Conservation (phyloP, 2,888 invertebrate genomes). For the Tetragonula carbonaria region DNA sequence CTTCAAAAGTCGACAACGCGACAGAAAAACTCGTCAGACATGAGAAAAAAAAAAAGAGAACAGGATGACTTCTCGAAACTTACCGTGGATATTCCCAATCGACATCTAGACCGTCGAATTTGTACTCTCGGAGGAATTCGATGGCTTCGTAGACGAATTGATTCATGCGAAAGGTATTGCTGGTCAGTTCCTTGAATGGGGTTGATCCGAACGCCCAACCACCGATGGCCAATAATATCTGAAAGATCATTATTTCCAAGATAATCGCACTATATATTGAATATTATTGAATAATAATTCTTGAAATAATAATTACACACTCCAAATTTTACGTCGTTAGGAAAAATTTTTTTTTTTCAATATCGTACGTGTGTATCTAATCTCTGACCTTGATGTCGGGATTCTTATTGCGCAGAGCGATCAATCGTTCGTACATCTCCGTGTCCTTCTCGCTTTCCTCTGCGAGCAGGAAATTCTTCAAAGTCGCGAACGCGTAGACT, state of each 20-base stretch:
- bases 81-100: slow-evolving; percentile 97
- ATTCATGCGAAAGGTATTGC: slow-evolving; percentile 96
- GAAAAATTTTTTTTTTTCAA: too few relatives aligned
- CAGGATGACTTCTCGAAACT: slow-evolving; percentile 41
- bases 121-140: slow-evolving; percentile 94
- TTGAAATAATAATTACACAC: too few relatives aligned
- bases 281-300: too few relatives aligned
- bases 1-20: too few relatives aligned
- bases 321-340: too few relatives aligned
- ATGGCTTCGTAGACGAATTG: slow-evolving; percentile 98
- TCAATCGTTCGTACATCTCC: slow-evolving; percentile 94
- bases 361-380: neutral
- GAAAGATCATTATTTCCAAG: slow-evolving; percentile 32
- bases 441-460: slow-evolving; percentile 93
- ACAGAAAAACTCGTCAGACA: too few relatives aligned
- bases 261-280: neutral
- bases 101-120: slow-evolving; percentile 96
- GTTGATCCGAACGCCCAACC: slow-evolving; percentile 99
- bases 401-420: slow-evolving; percentile 94
- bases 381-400: slow-evolving; percentile 91
- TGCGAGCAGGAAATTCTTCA: slow-evolving; percentile 93
- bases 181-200: slow-evolving; percentile 96
- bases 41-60: too few relatives aligned
- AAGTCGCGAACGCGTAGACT: slow-evolving; percentile 96
- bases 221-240: slow-evolving; percentile 94